Percentiles rank a stretch among this genome's conserved stretches.
Conservation (phyloP, 2,113 vertebrate genomes). For the Centropus unirufus region DNA sequence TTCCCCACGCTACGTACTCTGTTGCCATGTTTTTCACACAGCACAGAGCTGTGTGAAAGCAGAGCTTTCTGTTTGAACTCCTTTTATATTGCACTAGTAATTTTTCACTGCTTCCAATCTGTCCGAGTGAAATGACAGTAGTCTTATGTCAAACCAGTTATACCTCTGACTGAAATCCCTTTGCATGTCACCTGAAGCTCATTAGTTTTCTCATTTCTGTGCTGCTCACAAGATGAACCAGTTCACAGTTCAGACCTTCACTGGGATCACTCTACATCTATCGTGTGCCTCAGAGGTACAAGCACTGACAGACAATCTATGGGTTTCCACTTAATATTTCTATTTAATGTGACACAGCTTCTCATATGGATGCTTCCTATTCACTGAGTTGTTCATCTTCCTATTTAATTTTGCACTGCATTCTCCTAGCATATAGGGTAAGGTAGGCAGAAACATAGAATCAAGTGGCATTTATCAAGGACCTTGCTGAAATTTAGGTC, state of each 20-base stretch:
- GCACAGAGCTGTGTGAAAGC: too few relatives aligned
- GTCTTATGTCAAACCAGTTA: background rate
- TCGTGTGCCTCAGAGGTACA: background rate
- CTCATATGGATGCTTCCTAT: background rate
- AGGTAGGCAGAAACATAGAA: background rate
- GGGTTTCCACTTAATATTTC: background rate
- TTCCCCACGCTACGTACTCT: background rate
- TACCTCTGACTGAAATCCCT: background rate
- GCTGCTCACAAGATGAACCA: background rate
- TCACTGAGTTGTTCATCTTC: background rate
- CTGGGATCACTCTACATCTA: background rate
- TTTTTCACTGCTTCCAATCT: background rate
- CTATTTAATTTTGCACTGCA: background rate
- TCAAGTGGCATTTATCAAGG: background rate
- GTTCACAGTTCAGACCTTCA: background rate
- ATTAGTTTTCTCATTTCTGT: background rate
- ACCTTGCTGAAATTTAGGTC: background rate
- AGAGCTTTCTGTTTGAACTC: background rate
- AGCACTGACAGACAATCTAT: background rate
- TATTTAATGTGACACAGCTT: background rate
- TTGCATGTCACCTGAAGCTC: conserved; percentile 12
- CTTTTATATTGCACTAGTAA: background rate
- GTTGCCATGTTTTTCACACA: background rate
- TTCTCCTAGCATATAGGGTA: background rate
- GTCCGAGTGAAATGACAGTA: background rate